Base-by-base conservation (phyloP, 2,113 vertebrate species). In the Arothron firmamentum region DNA sequence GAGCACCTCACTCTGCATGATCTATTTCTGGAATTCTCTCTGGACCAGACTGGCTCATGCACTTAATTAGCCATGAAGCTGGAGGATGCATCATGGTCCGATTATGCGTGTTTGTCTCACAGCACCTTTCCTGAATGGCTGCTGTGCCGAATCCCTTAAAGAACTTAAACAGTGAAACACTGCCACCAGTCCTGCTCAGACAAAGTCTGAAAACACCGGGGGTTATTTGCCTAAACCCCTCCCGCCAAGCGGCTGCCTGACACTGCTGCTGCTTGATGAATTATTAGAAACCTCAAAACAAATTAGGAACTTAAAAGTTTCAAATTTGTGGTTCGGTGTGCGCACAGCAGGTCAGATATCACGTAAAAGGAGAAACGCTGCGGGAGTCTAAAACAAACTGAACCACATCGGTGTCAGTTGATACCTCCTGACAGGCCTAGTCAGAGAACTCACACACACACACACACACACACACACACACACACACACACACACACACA, bases 21-120 rank as follows among this genome's bases (percentile, higher is more conserved):
- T 80, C 83, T 87, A 88, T 88, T 88, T 87, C 81, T 82, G 82
- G 85, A 88, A 74, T 61, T 76, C 87, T 85, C 87, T 55, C 42
- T 38, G 79, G 85, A 86, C 67, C 57, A 68, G 53, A 75, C 75
- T 53, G 42, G 16, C 72, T 50, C 42, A 60, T 69, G 64, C 53
- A 67, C 57, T 71, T 76, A 83, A 81, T 84, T 82, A 81, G 79
- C 71, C 60, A 28, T 19, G 4, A 74, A 71, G 75, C 75, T 68
- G 47, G 62, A 80, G 77, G 72, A 82, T 59, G 72, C 56, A 41
- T 45, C 28, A 58, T 41, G 51, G 23, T 1, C 56, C 53, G 53
- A 75, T 72, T 73, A 48, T 50, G 47, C 47, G 61, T 47, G 56
- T 77, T 73, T 5, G 59, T 84, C 78, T 83, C 56, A 16, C 74